Percentiles rank a stretch among this genome's conserved stretches.
These are phyloP conservation scores for Laupala kohalensis DNA, from an alignment of 1,140 invertebrate genomes.

Conservation along the genomic window DNA sequence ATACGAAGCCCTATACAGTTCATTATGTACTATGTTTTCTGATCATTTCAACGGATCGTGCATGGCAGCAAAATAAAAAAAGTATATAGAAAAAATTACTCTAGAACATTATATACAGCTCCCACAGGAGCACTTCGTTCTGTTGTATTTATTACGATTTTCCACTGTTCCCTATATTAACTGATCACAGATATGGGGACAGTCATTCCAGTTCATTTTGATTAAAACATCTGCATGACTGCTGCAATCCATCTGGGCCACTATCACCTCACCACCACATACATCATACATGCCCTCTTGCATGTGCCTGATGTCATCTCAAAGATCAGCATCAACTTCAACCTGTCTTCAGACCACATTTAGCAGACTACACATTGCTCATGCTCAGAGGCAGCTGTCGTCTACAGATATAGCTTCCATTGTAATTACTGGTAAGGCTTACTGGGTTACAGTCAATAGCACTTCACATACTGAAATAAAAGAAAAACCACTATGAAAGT, in stretches of 20 bases:
- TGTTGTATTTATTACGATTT: not conserved
- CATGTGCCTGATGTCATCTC: not conserved
- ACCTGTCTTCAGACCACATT: not conserved
- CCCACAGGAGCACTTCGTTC: not conserved
- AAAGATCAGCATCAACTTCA: not conserved
- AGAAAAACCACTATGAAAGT: not conserved
- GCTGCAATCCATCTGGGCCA: not conserved
- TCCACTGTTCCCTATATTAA: not conserved
- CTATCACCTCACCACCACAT: not conserved
- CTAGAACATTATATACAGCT: not conserved
- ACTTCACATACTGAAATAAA: conserved; percentile 7
- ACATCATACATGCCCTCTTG: not conserved
- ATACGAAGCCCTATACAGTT: conserved; percentile 5
- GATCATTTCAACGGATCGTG: not conserved
- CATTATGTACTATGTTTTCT: not conserved
- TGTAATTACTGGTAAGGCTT: not conserved
- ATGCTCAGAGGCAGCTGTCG: not conserved
- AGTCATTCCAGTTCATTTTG: not conserved
- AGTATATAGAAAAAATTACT: conserved; percentile 1
- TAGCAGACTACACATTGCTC: not conserved
- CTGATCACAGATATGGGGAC: not conserved
- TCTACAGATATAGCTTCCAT: not conserved
- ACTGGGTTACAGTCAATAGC: conserved; percentile 2
- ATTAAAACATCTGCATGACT: not conserved
- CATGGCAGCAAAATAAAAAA: conserved; percentile 7